These are phyloP conservation scores for Nesoenas mayeri DNA, from an alignment of 2,113 vertebrate genomes.

Conservation along the genomic window DNA sequence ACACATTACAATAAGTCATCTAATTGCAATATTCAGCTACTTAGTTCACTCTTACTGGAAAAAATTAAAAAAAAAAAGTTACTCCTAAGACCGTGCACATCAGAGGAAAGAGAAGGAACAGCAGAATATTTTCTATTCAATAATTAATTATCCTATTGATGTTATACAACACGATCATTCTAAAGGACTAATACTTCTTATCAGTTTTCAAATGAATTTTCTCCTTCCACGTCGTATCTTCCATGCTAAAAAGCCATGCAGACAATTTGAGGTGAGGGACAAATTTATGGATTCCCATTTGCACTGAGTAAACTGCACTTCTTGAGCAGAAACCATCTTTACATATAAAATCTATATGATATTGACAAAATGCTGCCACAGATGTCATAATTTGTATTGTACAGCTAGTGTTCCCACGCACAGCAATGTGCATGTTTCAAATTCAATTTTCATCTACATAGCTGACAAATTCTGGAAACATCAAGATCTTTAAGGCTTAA, in stretches of 20 bases:
- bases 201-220: neutral
- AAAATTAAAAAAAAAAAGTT: neutral
- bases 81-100: neutral
- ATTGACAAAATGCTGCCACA: neutral
- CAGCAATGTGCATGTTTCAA: neutral
- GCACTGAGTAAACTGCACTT: neutral
- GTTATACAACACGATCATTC: neutral
- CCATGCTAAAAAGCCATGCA: neutral
- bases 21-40: neutral
- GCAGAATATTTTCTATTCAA: neutral
- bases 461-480: conserved; percentile 15
- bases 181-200: neutral
- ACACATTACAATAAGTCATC: neutral
- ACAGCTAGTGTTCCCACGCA: neutral
- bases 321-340: neutral
- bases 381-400: neutral
- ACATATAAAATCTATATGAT: neutral
- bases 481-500: neutral
- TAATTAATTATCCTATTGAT: neutral
- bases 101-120: neutral
- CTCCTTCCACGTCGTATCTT: neutral
- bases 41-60: fast-evolving
- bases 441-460: neutral
- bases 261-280: neutral
- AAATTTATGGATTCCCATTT: neutral